These are phyloP conservation scores for Teleogryllus occipitalis DNA, from an alignment of 1,140 invertebrate species.

Conservation along the genomic window DNA sequence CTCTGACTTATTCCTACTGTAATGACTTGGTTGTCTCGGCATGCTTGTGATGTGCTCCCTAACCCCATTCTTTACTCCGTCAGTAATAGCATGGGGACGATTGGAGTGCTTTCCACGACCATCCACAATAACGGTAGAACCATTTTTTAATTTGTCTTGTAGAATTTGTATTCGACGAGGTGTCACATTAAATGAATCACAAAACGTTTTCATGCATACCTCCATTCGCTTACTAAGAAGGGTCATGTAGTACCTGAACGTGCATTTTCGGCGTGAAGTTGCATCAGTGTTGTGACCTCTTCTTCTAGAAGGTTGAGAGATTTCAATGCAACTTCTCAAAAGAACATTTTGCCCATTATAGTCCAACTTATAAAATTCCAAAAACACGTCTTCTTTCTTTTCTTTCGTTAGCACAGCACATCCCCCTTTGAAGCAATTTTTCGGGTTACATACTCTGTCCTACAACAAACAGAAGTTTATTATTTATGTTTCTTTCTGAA, in stretches of 20 bases:
- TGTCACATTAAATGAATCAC: conserved; percentile 15
- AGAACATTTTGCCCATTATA: no score
- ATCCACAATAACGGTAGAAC: conserved; percentile 1
- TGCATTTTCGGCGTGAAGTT: not conserved
- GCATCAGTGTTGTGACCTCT: not conserved
- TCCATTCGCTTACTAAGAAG: not conserved
- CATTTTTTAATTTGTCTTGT: conserved; percentile 14
- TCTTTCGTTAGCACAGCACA: no score
- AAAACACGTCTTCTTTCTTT: no score
- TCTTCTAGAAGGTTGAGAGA: no score
- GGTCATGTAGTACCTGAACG: not conserved
- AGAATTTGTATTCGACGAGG: conserved; percentile 14
- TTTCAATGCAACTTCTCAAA: no score
- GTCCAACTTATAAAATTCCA: no score
- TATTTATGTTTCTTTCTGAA: no score
- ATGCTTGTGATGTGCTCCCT: conserved; percentile 16
- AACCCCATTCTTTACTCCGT: conserved; percentile 9
- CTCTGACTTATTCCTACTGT: conserved; percentile 14
- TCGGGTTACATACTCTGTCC: no score
- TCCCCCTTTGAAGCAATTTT: no score
- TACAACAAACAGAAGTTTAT: no score
- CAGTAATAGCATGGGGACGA: conserved; percentile 11
- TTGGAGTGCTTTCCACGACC: conserved; percentile 15
- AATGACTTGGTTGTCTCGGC: conserved; percentile 15
- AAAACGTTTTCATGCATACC: conserved; percentile 11